A percentile compares a stretch with the other conserved stretches of the same genome.
These are phyloP conservation scores for Amiota minor DNA, from an alignment of 2,888 invertebrate species.

Conservation along the genomic window DNA sequence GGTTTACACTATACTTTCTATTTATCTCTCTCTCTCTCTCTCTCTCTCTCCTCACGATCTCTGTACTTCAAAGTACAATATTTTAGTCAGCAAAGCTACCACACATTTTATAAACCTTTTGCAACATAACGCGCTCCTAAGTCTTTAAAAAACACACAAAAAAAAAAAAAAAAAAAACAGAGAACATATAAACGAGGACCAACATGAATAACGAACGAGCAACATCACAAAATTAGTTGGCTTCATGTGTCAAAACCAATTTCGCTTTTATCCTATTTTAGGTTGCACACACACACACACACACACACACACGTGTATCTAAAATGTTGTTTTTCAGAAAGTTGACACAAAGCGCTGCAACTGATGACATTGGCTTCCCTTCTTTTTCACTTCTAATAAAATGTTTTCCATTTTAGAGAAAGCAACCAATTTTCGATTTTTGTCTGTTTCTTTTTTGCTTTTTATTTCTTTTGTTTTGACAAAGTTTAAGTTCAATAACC, in stretches of 20 bases:
- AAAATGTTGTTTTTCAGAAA: not conserved
- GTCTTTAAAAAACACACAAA: conserved; percentile 4
- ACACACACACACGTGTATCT: not conserved
- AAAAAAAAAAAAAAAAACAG: not conserved
- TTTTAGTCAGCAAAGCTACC: not conserved
- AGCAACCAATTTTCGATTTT: not conserved
- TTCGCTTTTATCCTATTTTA: conserved; percentile 22
- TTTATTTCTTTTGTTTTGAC: not conserved
- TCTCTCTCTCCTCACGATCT: too few species aligned
- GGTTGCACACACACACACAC: conserved; percentile 2
- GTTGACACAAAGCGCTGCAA: not conserved
- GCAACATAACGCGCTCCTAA: too few species aligned
- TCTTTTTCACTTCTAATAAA: not conserved
- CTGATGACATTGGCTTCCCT: conserved; percentile 21
- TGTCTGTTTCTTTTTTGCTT: not conserved
- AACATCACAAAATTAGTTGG: conserved; percentile 11
- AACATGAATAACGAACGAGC: too few species aligned
- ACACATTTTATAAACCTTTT: not conserved
- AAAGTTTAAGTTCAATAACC: conserved; percentile 7
- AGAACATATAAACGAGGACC: not conserved
- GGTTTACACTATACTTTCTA: too few species aligned
- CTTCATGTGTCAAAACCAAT: conserved; percentile 25
- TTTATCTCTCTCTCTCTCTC: too few species aligned
- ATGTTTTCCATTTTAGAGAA: not conserved
- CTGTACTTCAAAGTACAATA: too few species aligned